Percentiles rank a stretch among this genome's conserved stretches.
Conservation (phyloP, 2,113 vertebrate genomes). For the Aramus guarauna region DNA sequence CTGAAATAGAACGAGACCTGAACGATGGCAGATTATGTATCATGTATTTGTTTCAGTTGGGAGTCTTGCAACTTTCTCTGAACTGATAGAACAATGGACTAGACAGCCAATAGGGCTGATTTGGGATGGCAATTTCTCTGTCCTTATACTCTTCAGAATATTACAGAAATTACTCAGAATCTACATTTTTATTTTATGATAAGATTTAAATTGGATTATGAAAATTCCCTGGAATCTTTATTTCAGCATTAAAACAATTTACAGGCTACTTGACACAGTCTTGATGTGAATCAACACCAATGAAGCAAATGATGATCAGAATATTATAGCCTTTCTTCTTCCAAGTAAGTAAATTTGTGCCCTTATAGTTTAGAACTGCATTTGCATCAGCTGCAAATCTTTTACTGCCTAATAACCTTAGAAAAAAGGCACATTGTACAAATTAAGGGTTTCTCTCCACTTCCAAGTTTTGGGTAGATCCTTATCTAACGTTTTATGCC, state of each 20-base stretch:
- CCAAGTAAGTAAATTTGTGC: background rate
- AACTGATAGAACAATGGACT: background rate
- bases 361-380: background rate
- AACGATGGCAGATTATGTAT: background rate
- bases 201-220: background rate
- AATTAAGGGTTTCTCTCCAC: background rate
- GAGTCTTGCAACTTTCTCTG: background rate
- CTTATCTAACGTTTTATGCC: background rate
- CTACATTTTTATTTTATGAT: background rate
- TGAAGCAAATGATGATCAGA: background rate
- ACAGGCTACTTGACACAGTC: background rate
- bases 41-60: background rate
- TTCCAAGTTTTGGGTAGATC: background rate
- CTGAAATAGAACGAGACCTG: background rate
- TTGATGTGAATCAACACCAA: background rate
- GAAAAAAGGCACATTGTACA: background rate
- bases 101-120: background rate
- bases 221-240: background rate
- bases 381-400: background rate
- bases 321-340: background rate
- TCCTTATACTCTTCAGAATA: background rate
- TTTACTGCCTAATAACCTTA: background rate
- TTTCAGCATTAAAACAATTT: background rate
- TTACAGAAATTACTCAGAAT: background rate
- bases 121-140: background rate